A percentile compares a stretch with the other conserved stretches of the same genome.
Evolutionary conservation across 2,797 vertebrate species (phyloP).

Genomic region (Acrossocheilus fasciatus): DNA sequence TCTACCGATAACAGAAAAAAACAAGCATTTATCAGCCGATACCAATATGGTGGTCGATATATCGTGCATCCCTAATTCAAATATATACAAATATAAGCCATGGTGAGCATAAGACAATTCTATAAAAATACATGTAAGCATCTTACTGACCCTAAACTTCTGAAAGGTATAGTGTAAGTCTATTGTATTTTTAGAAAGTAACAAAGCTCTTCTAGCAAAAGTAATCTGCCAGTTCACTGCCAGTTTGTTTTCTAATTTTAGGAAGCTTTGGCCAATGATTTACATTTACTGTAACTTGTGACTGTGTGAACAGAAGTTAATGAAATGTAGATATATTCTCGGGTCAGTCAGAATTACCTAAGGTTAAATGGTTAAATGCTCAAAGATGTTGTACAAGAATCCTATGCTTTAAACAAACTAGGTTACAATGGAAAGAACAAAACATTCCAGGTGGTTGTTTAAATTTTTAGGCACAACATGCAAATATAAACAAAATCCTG

Average conservation of each 20-base stretch:
- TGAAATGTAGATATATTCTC: conserved; percentile 23
- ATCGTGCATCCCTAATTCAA: too few species aligned
- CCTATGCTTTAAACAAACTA: conserved; percentile 9
- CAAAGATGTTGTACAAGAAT: not conserved
- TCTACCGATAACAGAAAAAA: too few species aligned
- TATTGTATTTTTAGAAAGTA: not conserved
- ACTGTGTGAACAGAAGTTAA: not conserved
- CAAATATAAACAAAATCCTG: conserved; percentile 40
- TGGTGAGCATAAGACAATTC: not conserved
- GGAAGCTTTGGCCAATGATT: not conserved
- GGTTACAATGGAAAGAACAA: conserved; percentile 26
- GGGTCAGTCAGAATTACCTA: not conserved
- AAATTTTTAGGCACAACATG: conserved; percentile 11
- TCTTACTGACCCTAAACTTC: not conserved
- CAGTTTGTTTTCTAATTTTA: not conserved
- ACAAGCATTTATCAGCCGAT: too few species aligned
- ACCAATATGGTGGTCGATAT: too few species aligned
- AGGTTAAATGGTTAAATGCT: conserved; percentile 18
- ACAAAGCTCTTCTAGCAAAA: not conserved
- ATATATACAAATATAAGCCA: not conserved
- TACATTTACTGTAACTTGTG: not conserved
- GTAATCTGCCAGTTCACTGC: not conserved
- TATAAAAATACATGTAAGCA: not conserved
- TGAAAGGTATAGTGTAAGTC: not conserved
- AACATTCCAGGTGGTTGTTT: not conserved